A percentile compares a stretch with the other conserved stretches of the same genome.
Conservation (phyloP, 2,113 vertebrate species). For the Pomatostomus ruficeps region DNA sequence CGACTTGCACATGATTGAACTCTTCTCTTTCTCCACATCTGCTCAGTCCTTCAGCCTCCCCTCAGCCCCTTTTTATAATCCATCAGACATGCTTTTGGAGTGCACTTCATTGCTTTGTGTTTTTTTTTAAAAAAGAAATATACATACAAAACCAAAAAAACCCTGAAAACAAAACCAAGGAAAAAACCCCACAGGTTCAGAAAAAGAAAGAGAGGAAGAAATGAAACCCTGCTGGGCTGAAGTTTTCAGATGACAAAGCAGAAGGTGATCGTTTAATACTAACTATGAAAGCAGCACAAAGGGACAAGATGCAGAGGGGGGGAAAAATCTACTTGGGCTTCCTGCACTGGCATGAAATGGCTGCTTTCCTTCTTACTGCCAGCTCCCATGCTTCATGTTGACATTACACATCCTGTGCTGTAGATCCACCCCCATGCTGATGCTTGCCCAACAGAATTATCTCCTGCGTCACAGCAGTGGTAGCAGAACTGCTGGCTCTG, state of each 20-base stretch:
- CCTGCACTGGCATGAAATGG: conserved; percentile 82
- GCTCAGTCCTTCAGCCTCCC: conserved; percentile 9
- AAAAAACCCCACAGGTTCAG: conserved; percentile 12
- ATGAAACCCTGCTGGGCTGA: conserved; percentile 43
- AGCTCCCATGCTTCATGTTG: conserved; percentile 83
- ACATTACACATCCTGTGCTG: conserved; percentile 87
- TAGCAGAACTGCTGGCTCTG: conserved; percentile 84
- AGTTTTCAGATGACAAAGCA: conserved; percentile 67
- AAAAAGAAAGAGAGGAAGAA: conserved; percentile 54
- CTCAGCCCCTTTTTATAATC: conserved; percentile 12
- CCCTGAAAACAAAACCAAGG: background rate
- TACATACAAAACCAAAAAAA: background rate
- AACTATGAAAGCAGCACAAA: conserved; percentile 59
- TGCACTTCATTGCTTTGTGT: conserved; percentile 4
- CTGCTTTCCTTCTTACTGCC: conserved; percentile 79
- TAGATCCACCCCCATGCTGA: conserved; percentile 86
- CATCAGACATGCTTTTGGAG: conserved; percentile 39
- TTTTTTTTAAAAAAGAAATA: background rate
- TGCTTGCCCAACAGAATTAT: conserved; percentile 92
- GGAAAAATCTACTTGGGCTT: conserved; percentile 65
- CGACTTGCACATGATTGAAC: conserved; percentile 65
- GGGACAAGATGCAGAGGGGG: conserved; percentile 60
- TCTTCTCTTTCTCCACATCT: conserved; percentile 54
- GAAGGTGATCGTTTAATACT: conserved; percentile 61
- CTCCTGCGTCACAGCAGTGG: conserved; percentile 94